These are phyloP conservation scores for Orchesella cincta DNA, from an alignment of 1,140 invertebrate genomes.

Conservation along the genomic window DNA sequence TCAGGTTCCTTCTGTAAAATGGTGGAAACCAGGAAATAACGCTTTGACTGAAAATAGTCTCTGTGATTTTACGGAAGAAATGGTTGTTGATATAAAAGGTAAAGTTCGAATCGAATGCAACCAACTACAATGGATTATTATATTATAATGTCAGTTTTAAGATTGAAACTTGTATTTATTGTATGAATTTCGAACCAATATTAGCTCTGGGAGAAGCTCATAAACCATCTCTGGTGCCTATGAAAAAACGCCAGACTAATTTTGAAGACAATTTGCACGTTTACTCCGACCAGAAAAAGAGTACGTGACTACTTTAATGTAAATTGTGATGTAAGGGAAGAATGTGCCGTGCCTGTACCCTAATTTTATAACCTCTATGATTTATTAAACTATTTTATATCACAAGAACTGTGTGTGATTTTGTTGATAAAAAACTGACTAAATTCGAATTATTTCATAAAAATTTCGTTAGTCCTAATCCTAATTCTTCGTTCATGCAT, in stretches of 20 bases:
- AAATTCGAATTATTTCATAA: too few relatives aligned
- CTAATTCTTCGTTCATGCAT: too few relatives aligned
- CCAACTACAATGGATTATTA: not conserved
- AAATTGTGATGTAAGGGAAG: too few relatives aligned
- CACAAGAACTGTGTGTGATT: too few relatives aligned
- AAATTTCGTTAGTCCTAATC: too few relatives aligned
- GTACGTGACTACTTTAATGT: too few relatives aligned
- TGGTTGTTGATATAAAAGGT: not conserved
- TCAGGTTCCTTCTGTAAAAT: not conserved
- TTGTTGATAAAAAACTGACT: too few relatives aligned
- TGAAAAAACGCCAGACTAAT: constrained; percentile 2
- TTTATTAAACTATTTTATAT: too few relatives aligned
- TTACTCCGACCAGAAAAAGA: too few relatives aligned
- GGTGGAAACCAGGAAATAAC: not conserved
- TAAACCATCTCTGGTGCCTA: not conserved
- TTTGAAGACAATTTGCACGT: too few relatives aligned
- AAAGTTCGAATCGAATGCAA: not conserved
- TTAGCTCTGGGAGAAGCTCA: not conserved
- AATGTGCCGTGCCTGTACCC: too few relatives aligned
- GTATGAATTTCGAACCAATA: not conserved
- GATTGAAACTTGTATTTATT: not conserved
- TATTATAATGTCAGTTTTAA: not conserved
- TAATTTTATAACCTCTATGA: too few relatives aligned
- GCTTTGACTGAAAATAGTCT: not conserved
- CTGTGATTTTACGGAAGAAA: not conserved